Conservation (phyloP, 2,797 vertebrate genomes). For the Pseudochaenichthys georgianus region DNA sequence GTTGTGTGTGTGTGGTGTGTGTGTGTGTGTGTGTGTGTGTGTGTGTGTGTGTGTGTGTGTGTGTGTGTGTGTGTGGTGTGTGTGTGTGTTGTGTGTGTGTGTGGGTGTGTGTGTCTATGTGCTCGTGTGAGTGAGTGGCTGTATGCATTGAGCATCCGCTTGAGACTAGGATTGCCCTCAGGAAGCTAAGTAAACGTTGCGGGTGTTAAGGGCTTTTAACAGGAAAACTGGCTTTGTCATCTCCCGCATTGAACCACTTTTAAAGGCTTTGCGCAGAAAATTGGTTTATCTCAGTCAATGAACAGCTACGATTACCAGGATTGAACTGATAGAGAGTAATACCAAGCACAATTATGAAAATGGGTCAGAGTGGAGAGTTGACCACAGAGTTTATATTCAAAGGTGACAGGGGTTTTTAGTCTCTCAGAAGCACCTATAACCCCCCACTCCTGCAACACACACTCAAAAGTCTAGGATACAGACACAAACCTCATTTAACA, state of each 20-base stretch:
- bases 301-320: constrained; percentile 59
- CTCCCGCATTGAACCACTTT: constrained; percentile 56
- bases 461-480: constrained; percentile 72
- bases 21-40: too few species aligned
- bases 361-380: constrained; percentile 44
- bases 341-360: constrained; percentile 21
- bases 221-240: constrained; percentile 70
- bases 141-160: constrained; percentile 48
- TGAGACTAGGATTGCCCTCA: constrained; percentile 64
- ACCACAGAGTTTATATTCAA: constrained; percentile 52
- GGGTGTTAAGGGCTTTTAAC: constrained; percentile 75
- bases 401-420: constrained; percentile 51
- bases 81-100: too few species aligned
- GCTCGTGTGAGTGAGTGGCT: constrained; percentile 15
- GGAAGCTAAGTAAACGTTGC: constrained; percentile 65
- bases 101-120: background rate
- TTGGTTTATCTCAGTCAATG: constrained; percentile 70
- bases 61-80: too few species aligned
- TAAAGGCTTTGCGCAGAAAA: constrained; percentile 66
- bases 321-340: constrained; percentile 46
- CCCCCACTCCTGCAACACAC: constrained; percentile 27
- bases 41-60: too few species aligned
- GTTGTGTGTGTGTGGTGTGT: too few species aligned
- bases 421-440: constrained; percentile 42
- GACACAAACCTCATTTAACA: constrained; percentile 78